Evolutionary conservation across 1,140 invertebrate genomes (phyloP).

Genomic region (Aphidius gifuensis): DNA sequence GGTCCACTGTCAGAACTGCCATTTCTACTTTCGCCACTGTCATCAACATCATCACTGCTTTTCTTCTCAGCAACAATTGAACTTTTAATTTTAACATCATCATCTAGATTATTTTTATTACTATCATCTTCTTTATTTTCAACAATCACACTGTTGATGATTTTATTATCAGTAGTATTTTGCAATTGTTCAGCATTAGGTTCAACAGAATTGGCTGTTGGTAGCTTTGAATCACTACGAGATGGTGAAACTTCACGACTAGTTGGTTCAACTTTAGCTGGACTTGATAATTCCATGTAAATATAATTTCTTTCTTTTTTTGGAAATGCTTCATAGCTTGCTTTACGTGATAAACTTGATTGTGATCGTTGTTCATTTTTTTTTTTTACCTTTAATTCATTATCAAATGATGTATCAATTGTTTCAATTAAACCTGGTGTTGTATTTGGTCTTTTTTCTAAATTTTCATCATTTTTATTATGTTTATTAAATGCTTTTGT

Average conservation of each 20-base stretch:
- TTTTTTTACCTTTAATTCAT: neutral
- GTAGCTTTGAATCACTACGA: too few species aligned
- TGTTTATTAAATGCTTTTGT: too few species aligned
- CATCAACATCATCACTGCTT: constrained; percentile 27
- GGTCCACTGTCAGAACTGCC: constrained; percentile 8
- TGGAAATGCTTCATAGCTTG: constrained; percentile 32
- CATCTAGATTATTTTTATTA: neutral
- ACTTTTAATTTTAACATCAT: constrained; percentile 4
- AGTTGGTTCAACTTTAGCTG: constrained; percentile 24
- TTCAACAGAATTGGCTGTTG: too few species aligned
- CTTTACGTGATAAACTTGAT: constrained; percentile 16
- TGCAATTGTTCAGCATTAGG: too few species aligned
- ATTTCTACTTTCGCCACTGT: constrained; percentile 40
- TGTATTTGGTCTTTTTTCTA: neutral
- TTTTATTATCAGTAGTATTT: neutral
- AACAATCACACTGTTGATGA: neutral
- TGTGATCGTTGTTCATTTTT: neutral
- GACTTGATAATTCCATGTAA: constrained; percentile 36
- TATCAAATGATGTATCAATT: neutral
- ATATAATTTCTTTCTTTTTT: constrained; percentile 38
- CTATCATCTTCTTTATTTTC: constrained; percentile 12
- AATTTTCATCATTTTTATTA: too few species aligned
- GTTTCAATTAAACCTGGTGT: neutral
- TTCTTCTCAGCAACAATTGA: constrained; percentile 1
- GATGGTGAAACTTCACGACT: constrained; percentile 15